Evolutionary conservation across 2,113 vertebrate species (phyloP), one percentile per base, ranked within the genome.

Genomic region (Kobus ellipsiprymnus): DNA sequence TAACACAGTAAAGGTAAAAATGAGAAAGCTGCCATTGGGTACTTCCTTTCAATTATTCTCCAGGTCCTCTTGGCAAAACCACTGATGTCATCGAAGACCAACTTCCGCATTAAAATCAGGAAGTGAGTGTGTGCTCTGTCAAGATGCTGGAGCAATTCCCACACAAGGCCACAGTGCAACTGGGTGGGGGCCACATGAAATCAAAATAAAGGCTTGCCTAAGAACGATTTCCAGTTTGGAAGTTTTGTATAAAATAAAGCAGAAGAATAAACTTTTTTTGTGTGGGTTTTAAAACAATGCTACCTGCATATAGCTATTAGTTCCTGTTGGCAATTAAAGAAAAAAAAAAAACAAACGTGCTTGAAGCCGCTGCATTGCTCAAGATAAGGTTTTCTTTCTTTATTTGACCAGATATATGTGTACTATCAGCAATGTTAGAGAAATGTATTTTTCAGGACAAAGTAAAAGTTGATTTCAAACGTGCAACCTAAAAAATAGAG

Each of bases 41-140:
- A 94, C 60, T 96, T 84, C 57, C 48, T 96, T 85, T 88, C 59
- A 81, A 40, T 86, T 48, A 62, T 86, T 44, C 16, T 86, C 74
- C 5, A 2, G 50, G 48, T 57, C 40, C 21, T 50, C 55, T 67
- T 52, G 50, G 21, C n/a, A 82, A 94, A 91, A 88, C 33, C 62
- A 96, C 64, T 90, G 48, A 50, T 48, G 52, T 33, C 59, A n/a
- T 55, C 30, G 6, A 50, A 33, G 71, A 64, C 87, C 78, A 87
- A 84, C 46, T 95, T 96, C 82, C 15, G 1, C 59, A 85, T 67
- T 96, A 74, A 59, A 92, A 87, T 84, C 93, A 93, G 64, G 87
- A 95, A 94, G 94, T 89, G 71, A 91, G 92, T 87, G 62, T 94
- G 54, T 4, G 14, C 33, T n/a, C 48, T n/a, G 46, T 91, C 55